Evolutionary conservation across 1,140 invertebrate genomes (phyloP).

Genomic region (Lepidotrigona ventralis): DNA sequence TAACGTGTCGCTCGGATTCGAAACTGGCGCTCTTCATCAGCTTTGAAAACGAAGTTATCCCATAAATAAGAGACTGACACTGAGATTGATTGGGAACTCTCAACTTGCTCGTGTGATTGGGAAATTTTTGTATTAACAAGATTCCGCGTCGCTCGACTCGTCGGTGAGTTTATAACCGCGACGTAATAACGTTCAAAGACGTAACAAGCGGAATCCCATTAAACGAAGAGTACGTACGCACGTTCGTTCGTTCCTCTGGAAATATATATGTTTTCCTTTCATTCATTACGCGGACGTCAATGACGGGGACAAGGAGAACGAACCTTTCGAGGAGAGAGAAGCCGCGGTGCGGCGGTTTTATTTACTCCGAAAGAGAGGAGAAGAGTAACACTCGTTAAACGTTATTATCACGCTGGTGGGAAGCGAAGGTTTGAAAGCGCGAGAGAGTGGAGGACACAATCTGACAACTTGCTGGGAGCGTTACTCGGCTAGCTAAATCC

Average conservation of each 20-base stretch:
- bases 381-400: slow-evolving; percentile 49
- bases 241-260: neutral
- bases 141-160: neutral
- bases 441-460: neutral
- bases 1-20: no score
- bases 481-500: slow-evolving; percentile 51
- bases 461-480: slow-evolving; percentile 42
- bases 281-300: neutral
- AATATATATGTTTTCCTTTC: slow-evolving; percentile 22
- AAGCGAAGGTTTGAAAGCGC: slow-evolving; percentile 24
- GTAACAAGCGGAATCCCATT: slow-evolving; percentile 33
- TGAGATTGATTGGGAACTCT: no score
- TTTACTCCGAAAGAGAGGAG: neutral
- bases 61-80: no score
- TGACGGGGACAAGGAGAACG: neutral
- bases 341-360: slow-evolving; percentile 4
- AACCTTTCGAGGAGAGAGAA: neutral
- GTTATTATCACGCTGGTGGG: slow-evolving; percentile 57
- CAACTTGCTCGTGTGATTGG: no score
- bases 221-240: neutral
- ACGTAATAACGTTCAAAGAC: slow-evolving; percentile 19
- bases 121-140: neutral
- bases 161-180: no score
- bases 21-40: no score
- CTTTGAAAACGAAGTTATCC: no score